Evolutionary conservation across 2,888 invertebrate genomes (phyloP).

Genomic region (Aspidiotus destructor): DNA sequence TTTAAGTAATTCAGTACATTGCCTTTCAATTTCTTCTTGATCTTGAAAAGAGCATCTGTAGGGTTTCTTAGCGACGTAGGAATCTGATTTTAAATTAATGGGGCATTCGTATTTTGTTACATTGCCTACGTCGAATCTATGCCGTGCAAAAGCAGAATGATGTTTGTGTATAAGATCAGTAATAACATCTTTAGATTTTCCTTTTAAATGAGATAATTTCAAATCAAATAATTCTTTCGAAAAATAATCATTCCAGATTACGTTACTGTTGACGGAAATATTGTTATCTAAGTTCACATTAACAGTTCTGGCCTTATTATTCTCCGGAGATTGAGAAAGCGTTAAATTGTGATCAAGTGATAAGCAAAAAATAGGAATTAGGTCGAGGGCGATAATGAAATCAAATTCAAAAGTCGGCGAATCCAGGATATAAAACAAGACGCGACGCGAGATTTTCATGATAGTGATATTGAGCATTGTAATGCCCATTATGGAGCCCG

Average conservation of each 20-base stretch:
- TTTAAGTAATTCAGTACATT: slow-evolving; percentile 13
- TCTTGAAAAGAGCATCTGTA: slow-evolving; percentile 24
- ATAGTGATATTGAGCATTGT: neutral
- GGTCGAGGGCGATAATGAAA: neutral
- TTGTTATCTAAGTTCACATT: neutral
- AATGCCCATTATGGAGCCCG: neutral
- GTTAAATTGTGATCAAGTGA: slow-evolving; percentile 1
- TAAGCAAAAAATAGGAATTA: neutral
- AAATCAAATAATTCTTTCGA: neutral
- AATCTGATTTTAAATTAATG: neutral
- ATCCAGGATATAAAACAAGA: neutral
- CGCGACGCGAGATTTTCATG: neutral
- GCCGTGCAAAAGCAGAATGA: neutral
- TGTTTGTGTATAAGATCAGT: neutral
- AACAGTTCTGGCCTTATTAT: neutral
- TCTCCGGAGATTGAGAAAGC: neutral
- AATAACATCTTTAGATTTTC: neutral
- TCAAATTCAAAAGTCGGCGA: neutral
- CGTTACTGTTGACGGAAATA: neutral
- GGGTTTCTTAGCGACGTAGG: slow-evolving; percentile 23
- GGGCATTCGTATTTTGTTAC: slow-evolving; percentile 2
- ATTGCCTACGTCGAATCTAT: slow-evolving; percentile 1
- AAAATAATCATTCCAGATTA: slow-evolving; percentile 1
- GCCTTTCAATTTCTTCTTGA: slow-evolving; percentile 20
- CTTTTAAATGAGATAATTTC: neutral